Evolutionary conservation across 2,888 invertebrate species (phyloP), one percentile per base, ranked within the genome.

Genomic region (Mythimna vitellina): DNA sequence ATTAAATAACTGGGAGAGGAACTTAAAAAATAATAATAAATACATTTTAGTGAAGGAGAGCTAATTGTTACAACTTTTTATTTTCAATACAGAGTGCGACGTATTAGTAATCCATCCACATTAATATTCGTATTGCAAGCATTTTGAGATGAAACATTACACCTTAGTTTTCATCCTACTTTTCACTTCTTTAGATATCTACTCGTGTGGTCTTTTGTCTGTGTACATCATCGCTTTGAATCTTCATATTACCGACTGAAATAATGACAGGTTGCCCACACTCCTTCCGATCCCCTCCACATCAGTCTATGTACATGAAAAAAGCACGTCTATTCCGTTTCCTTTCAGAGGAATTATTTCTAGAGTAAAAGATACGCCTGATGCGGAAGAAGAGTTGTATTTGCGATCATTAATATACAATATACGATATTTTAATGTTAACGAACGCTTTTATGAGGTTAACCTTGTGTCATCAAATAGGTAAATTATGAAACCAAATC

Each of bases 201-300:
- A 53, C 42, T 46, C 51, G 17, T 53, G 12, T 20, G 12, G 29
- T 46, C 20, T 46, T 51, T 65, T 57, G 35, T 53, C 14, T 17
- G 25, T 29, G n/a, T 29, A 14, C 20, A 29, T 38, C 25, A 76
- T 53, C 22, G 58, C 32, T 73, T 66, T 53, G 51, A 60, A 29
- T 54, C 20, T 22, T 53, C 35, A 46, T 46, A 20, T 53, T 67
- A 14, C 53, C 69, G 42, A 53, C 42, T 51, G 20, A 22, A 35
- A 46, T n/a, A 70, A 75, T 70, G 71, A 54, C 63, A 76, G 42
- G 22, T 7, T 42, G 5, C 25, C 14, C 22, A 10, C 9, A 8
- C 8, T 5, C n/a, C 4, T 17, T 32, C 1, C 14, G 8, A 20
- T 20, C 46, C 6, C 17, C 12, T 4, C 5, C 2, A 35, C 3